Evolutionary conservation across 53 echinoderm and acorn worm genomes (phyloP).

Genomic region (Patiria pectinifera): DNA sequence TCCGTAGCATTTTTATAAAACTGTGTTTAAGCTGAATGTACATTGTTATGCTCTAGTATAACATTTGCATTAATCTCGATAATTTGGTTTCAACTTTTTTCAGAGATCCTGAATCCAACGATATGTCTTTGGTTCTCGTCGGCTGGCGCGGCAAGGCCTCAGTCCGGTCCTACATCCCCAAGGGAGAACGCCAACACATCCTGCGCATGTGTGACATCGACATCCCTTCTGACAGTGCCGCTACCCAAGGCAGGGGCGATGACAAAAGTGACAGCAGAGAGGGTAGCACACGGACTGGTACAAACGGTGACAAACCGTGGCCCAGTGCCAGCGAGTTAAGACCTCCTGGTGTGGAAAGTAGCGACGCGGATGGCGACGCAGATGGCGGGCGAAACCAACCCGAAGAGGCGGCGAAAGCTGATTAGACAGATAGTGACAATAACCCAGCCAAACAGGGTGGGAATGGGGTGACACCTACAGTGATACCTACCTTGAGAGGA

Average conservation of each 20-base stretch:
- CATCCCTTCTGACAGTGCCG: background rate
- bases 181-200: conserved; percentile 91
- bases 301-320: background rate
- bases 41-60: no score
- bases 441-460: no score
- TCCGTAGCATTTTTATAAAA: no score
- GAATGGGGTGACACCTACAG: no score
- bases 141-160: conserved; percentile 95
- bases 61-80: background rate
- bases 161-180: conserved; percentile 89
- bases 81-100: background rate
- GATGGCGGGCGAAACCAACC: background rate
- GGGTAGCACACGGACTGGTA: background rate
- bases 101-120: conserved; percentile 57
- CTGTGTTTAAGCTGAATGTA: no score
- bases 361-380: background rate
- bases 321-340: background rate
- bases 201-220: conserved; percentile 80
- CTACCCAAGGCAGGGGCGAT: background rate
- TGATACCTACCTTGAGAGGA: no score
- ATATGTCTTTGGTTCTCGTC: conserved; percentile 73
- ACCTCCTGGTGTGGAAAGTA: background rate
- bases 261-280: background rate
- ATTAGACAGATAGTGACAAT: no score
- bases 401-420: no score